Conservation (phyloP, 2,797 vertebrate species). For the Onychomys arenicola region DNA sequence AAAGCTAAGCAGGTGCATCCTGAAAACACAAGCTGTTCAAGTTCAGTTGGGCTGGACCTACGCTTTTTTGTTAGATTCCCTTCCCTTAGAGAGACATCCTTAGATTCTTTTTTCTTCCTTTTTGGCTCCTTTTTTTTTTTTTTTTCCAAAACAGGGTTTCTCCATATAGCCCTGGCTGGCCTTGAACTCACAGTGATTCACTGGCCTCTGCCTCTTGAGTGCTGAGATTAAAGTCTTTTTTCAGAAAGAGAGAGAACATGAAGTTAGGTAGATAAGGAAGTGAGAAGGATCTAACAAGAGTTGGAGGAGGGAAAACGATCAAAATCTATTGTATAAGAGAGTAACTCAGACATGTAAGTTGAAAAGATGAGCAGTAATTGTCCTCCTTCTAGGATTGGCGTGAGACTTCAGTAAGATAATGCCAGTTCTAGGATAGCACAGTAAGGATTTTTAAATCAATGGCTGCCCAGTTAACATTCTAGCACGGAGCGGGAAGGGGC, state of each 20-base stretch:
- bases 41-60: neutral
- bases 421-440: neutral
- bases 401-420: neutral
- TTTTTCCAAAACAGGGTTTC: no score
- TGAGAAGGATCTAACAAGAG: neutral
- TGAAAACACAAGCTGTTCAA: slow-evolving; percentile 39
- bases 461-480: neutral
- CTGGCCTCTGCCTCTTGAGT: neutral
- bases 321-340: neutral
- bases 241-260: neutral
- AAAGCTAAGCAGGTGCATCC: neutral
- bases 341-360: neutral
- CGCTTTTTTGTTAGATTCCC: neutral
- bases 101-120: neutral
- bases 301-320: neutral
- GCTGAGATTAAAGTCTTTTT: neutral
- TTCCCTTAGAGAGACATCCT: neutral
- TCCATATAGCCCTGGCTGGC: neutral
- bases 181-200: neutral
- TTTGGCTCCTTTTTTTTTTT: no score
- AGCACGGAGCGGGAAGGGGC: neutral
- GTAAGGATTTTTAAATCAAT: neutral
- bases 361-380: neutral
- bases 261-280: neutral
- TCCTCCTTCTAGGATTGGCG: neutral